These are phyloP conservation scores for Parelbella ahira DNA, from an alignment of 2,888 invertebrate genomes.

Conservation along the genomic window DNA sequence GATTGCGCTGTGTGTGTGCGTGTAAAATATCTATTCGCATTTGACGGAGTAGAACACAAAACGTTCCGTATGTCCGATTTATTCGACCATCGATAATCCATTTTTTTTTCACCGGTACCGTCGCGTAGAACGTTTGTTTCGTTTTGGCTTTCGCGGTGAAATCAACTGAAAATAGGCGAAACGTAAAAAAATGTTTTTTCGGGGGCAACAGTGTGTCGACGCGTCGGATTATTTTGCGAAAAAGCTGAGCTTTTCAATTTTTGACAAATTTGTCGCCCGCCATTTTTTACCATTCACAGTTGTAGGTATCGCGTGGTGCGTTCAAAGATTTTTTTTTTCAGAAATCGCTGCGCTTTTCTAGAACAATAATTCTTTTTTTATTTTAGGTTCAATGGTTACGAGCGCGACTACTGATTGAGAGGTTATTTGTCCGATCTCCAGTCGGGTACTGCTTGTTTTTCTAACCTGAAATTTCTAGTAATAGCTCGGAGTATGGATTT, in stretches of 20 bases:
- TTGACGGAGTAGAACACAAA: conserved; percentile 15
- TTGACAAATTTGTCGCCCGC: conserved; percentile 2
- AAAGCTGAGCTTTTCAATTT: conserved; percentile 19
- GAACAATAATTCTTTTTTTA: too few relatives aligned
- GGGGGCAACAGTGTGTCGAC: conserved; percentile 14
- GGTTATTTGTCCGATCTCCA: too few relatives aligned
- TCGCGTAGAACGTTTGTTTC: conserved; percentile 18
- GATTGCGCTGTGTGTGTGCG: too few relatives aligned
- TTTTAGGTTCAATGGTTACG: too few relatives aligned
- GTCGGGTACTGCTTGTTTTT: too few relatives aligned
- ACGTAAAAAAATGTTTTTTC: conserved; percentile 20
- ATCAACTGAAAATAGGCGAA: conserved; percentile 21
- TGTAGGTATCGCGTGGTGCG: too few relatives aligned
- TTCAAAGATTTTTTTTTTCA: conserved; percentile 5
- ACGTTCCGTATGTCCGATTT: conserved; percentile 19
- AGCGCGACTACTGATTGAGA: too few relatives aligned
- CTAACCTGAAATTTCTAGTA: too few relatives aligned
- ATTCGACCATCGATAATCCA: conserved; percentile 24
- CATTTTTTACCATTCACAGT: too few relatives aligned
- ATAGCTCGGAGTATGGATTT: too few relatives aligned
- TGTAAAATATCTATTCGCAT: conserved; percentile 19
- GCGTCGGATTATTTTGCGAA: conserved; percentile 3
- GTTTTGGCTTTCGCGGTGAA: conserved; percentile 18
- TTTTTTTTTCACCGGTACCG: conserved; percentile 22
- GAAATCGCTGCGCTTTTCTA: too few relatives aligned